These are phyloP conservation scores for Rhinopomastus cyanomelas DNA, from an alignment of 2,113 vertebrate genomes.

Conservation along the genomic window DNA sequence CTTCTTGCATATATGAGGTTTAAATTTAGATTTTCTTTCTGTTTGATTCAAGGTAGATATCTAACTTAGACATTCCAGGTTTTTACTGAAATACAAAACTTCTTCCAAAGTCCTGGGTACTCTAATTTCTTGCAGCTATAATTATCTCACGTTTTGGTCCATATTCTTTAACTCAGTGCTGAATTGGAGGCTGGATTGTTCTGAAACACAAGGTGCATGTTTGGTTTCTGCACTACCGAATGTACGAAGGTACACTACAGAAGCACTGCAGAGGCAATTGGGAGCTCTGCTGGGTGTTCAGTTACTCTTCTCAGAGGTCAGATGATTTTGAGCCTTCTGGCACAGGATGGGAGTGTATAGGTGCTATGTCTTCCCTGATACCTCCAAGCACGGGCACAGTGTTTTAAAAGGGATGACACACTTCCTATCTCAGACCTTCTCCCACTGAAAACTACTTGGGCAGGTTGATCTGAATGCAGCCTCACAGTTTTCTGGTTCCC, in stretches of 20 bases:
- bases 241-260: rapidly evolving
- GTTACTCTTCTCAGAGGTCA: not conserved
- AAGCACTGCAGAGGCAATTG: rapidly evolving
- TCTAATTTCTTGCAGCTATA: not conserved
- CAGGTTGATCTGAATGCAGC: not conserved
- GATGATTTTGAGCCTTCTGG: not conserved
- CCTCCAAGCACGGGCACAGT: not conserved
- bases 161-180: not conserved
- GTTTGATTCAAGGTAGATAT: not conserved
- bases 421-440: not conserved
- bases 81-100: not conserved
- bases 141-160: not conserved
- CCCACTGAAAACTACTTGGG: not conserved
- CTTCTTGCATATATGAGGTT: not conserved
- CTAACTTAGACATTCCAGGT: not conserved
- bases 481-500: not conserved
- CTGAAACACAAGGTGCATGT: rapidly evolving
- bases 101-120: not conserved
- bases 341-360: rapidly evolving
- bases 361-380: rapidly evolving
- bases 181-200: not conserved
- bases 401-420: not conserved
- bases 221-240: not conserved
- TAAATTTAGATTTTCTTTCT: not conserved
- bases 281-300: not conserved